Evolutionary conservation across 2,113 vertebrate species (phyloP).

Genomic region (Nesogale talazaci): DNA sequence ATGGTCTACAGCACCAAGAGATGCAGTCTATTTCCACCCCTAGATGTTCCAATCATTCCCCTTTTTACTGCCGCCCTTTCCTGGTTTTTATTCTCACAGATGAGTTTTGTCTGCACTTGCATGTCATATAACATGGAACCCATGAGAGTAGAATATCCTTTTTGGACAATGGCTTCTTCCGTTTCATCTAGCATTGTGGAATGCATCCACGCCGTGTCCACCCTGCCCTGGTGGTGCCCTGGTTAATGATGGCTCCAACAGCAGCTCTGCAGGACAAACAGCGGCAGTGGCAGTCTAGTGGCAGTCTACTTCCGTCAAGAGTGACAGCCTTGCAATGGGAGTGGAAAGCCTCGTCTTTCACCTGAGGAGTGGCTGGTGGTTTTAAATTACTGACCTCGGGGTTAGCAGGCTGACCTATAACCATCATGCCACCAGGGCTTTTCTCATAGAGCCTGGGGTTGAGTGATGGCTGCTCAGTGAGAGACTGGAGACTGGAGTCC

Average conservation of each 20-base stretch:
- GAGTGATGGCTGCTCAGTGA: neutral
- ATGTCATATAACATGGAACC: neutral
- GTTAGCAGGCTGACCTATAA: no score
- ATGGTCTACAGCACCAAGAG: neutral
- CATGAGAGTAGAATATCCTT: neutral
- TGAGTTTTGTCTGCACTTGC: neutral
- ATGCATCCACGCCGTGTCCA: no score
- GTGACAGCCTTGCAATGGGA: neutral
- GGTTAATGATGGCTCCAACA: neutral
- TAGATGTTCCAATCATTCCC: neutral
- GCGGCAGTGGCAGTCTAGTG: neutral
- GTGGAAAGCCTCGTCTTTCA: no score
- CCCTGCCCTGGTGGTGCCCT: neutral
- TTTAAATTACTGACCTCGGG: no score
- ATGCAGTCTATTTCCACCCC: neutral
- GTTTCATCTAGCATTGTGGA: neutral
- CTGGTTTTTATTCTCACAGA: neutral
- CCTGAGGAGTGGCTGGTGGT: no score
- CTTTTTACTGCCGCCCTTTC: neutral
- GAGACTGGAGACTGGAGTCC: neutral
- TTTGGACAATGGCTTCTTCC: neutral
- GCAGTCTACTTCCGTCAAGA: neutral
- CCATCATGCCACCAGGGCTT: neutral
- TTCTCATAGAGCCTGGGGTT: neutral
- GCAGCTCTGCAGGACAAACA: neutral